Conservation (phyloP, 1,140 invertebrate genomes). For the Asbolus verrucosus region DNA sequence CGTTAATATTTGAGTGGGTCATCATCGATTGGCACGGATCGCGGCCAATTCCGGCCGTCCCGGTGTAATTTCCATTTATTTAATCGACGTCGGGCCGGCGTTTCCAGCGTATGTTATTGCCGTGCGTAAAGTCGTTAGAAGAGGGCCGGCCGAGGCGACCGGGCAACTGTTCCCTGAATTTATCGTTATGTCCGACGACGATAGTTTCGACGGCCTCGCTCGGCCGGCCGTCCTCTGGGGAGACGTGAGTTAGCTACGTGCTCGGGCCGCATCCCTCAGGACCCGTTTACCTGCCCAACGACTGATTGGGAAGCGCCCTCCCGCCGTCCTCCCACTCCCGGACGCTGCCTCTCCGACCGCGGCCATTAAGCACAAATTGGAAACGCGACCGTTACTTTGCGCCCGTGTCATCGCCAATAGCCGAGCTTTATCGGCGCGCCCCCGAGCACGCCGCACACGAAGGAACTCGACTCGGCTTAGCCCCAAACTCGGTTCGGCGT, state of each 20-base stretch:
- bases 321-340: neutral
- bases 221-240: conserved; percentile 53
- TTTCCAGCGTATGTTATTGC: conserved; percentile 54
- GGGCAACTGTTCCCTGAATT: conserved; percentile 52
- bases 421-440: neutral
- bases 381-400: neutral
- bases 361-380: neutral
- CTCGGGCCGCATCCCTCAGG: conserved; percentile 54
- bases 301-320: conserved; percentile 62
- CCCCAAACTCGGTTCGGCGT: too few relatives aligned
- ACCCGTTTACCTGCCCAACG: conserved; percentile 63
- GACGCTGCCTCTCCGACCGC: neutral
- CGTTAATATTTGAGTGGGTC: conserved; percentile 25
- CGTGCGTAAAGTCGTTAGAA: conserved; percentile 57
- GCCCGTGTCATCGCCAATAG: conserved; percentile 2
- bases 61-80: conserved; percentile 49
- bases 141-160: conserved; percentile 33
- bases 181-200: conserved; percentile 60
- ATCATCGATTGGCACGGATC: conserved; percentile 38
- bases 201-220: conserved; percentile 54
- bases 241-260: conserved; percentile 64
- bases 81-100: conserved; percentile 31
- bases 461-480: too few relatives aligned
- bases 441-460: too few relatives aligned
- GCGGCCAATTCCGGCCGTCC: conserved; percentile 8